Conservation (phyloP, 1,140 invertebrate genomes). For the Coenobita brevimanus region DNA sequence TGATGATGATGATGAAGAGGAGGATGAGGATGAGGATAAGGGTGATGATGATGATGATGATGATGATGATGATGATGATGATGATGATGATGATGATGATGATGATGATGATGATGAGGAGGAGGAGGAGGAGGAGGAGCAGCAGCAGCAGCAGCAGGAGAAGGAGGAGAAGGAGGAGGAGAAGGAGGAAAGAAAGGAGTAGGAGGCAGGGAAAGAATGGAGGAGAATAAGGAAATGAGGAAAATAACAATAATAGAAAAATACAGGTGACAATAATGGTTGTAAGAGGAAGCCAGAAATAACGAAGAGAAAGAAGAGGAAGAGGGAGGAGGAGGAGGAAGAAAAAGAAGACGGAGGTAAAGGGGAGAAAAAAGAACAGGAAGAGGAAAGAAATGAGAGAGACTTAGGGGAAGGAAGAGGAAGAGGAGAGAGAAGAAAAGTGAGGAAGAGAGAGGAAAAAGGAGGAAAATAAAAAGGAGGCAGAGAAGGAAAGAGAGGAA, state of each 20-base stretch:
- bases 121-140: constrained; percentile 1
- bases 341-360: not conserved
- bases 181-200: not conserved
- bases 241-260: not conserved
- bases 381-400: not conserved
- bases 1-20: not conserved
- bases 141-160: no score
- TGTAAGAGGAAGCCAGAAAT: not conserved
- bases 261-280: not conserved
- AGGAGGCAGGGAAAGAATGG: not conserved
- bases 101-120: no score
- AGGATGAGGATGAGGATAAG: no score
- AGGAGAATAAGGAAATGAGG: not conserved
- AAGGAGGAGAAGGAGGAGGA: not conserved
- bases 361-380: not conserved
- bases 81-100: no score
- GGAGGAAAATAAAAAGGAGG: not conserved
- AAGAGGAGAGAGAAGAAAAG: not conserved
- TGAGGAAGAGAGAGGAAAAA: not conserved
- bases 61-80: no score
- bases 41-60: not conserved
- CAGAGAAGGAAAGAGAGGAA: constrained; percentile 4
- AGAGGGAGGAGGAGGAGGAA: constrained; percentile 5
- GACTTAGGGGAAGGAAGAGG: not conserved
- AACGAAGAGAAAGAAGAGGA: not conserved